phyloP scores from a whole-genome alignment of 2,113 vertebrate genomes.

The Pholis gunnellus region DNA sequence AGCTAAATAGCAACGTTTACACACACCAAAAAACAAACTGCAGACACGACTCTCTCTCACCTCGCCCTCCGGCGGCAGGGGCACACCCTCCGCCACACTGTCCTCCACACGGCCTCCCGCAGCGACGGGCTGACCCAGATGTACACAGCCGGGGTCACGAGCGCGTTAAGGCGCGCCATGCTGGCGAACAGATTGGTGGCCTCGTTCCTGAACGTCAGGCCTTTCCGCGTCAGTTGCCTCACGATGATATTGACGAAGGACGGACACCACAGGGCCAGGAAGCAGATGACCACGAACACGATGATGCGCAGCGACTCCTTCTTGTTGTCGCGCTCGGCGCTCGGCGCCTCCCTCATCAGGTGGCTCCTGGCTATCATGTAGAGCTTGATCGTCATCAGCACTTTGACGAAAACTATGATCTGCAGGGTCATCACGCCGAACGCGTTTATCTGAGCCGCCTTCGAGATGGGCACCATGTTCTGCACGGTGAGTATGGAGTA shows the following conservation, averaged over 20 bases:
- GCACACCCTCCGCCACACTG: constrained; percentile 72
- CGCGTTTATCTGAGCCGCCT: constrained; percentile 80
- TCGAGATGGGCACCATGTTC: constrained; percentile 78
- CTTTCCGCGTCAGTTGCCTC: constrained; percentile 72
- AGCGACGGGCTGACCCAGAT: constrained; percentile 83
- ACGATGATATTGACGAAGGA: constrained; percentile 85
- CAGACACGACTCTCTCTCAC: constrained; percentile 24
- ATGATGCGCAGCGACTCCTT: constrained; percentile 84
- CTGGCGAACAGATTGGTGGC: constrained; percentile 83
- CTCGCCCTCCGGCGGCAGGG: constrained; percentile 28
- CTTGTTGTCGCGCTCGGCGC: constrained; percentile 78
- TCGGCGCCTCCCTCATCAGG: constrained; percentile 76
- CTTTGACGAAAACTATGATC: constrained; percentile 79
- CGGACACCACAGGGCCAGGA: constrained; percentile 82
- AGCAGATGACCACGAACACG: constrained; percentile 83
- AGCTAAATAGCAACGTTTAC: background rate
- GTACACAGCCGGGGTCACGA: constrained; percentile 82
- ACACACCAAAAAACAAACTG: no score
- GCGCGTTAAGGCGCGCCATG: constrained; percentile 82
- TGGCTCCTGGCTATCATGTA: constrained; percentile 83
- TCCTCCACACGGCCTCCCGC: constrained; percentile 73
- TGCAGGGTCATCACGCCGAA: constrained; percentile 81
- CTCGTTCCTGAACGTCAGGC: constrained; percentile 81
- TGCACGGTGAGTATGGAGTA: constrained; percentile 79
- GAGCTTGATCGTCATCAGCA: constrained; percentile 83